phyloP scores from a whole-genome alignment of 2,113 vertebrate species.

The Girardinichthys multiradiatus region DNA sequence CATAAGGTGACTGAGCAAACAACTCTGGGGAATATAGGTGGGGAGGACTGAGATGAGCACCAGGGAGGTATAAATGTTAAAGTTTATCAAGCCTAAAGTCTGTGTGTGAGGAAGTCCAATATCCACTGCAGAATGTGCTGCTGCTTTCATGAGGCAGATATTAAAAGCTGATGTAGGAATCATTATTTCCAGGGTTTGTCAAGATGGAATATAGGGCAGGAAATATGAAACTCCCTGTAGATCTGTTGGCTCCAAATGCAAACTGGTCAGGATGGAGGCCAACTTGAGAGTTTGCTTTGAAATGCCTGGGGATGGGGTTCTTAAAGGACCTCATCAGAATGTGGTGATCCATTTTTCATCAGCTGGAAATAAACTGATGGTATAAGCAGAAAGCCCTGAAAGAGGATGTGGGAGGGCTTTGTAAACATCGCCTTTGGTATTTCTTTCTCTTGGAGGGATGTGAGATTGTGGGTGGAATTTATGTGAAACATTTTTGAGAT shows the following conservation, averaged over 20 bases:
- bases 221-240: neutral
- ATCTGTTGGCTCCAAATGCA: neutral
- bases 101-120: neutral
- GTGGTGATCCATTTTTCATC: slow-evolving; percentile 8
- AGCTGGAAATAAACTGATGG: neutral
- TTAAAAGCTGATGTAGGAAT: neutral
- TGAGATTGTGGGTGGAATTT: neutral
- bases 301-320: neutral
- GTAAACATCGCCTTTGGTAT: neutral
- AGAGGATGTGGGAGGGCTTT: neutral
- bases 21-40: too few relatives aligned
- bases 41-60: neutral
- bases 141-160: neutral
- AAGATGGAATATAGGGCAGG: neutral
- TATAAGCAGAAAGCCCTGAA: neutral
- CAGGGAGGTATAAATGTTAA: neutral
- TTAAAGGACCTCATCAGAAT: neutral
- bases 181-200: slow-evolving; percentile 1
- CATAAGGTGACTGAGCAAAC: neutral
- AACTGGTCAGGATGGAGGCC: neutral
- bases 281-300: neutral
- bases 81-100: neutral
- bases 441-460: neutral
- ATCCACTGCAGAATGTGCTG: neutral
- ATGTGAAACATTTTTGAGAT: neutral